Evolutionary conservation across 2,888 invertebrate species (phyloP), one percentile per base, ranked within the genome.

Genomic region (Linyphia triangularis): DNA sequence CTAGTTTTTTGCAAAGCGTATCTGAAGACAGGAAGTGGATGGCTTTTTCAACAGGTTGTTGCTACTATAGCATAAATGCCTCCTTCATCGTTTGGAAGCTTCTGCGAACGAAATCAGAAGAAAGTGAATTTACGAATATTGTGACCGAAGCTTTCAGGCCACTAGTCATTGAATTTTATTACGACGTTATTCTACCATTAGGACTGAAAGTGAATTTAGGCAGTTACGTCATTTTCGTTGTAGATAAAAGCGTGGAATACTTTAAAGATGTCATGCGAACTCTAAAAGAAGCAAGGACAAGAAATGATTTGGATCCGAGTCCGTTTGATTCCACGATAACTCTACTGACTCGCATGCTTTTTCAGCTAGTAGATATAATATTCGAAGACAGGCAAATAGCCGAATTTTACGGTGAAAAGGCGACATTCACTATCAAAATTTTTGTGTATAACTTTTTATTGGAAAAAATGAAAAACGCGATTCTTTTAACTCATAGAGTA

Each of bases 401-500:
- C 1, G 30, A 19, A 2, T 19, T 79, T 13, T 22, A 67, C 10
- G 51, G 51, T 0, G 28, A 30, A 0, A 16, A 43, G 43, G 13
- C 19, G n/a, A 78, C 40, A 6, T 16, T 16, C 7, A 19, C 37
- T 26, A 19, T 51, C 9, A 33, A 2, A 22, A 10, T 51, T 9
- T 70, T 72, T 16, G 26, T 79, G 7, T 37, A 61, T 5, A 72
- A 65, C 22, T 57, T 70, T 30, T n/a, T 57, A 19, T 16, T 37
- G n/a, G 37, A 57, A 4, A 37, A 37, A 2, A 9, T 51, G 1
- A 30, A 51, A 19, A 33, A 81, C 10, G 85, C 70, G 37, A 51
- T 79, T 19, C 33, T 86, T 26, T 37, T 86, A 22, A 63, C 37
- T 1, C 19, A 73, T n/a, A 86, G 72, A 22, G 65, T 69, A 5